phyloP scores from a whole-genome alignment of 2,113 vertebrate genomes.

The Boleophthalmus pectinirostris region DNA sequence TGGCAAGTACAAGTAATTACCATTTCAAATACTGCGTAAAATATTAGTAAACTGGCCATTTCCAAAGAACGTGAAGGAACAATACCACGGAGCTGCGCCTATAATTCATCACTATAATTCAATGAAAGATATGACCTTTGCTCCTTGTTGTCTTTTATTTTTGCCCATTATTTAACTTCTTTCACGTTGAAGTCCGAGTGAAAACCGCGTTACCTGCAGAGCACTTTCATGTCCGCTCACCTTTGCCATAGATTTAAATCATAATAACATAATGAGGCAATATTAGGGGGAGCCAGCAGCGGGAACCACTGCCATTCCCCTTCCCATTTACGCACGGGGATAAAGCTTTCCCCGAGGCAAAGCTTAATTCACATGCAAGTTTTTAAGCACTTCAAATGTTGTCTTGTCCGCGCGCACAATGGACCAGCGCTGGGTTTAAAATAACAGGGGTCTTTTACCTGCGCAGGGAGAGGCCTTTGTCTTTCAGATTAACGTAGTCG shows the following conservation, averaged over 20 bases:
- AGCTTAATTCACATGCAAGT: constrained; percentile 61
- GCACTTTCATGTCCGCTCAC: constrained; percentile 38
- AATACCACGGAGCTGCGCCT: no score
- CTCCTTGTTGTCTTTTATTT: background rate
- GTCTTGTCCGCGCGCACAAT: constrained; percentile 21
- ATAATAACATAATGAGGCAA: constrained; percentile 14
- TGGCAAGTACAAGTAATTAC: no score
- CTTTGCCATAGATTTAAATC: constrained; percentile 25
- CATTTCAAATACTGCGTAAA: no score
- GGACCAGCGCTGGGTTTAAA: constrained; percentile 55
- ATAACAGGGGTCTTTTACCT: constrained; percentile 70
- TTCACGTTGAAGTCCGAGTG: no score
- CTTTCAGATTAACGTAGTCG: background rate
- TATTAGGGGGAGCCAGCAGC: background rate
- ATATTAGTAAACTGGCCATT: no score
- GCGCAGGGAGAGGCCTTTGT: constrained; percentile 59
- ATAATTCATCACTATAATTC: no score
- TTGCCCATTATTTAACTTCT: background rate
- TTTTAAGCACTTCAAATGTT: constrained; percentile 66
- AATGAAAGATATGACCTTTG: no score
- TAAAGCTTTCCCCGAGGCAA: constrained; percentile 41
- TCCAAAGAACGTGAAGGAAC: no score
- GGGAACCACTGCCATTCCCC: background rate
- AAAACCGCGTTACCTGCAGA: no score
- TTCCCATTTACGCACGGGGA: constrained; percentile 41